These are phyloP conservation scores for Trichonephila clavipes DNA, from an alignment of 1,140 invertebrate genomes.

Conservation along the genomic window DNA sequence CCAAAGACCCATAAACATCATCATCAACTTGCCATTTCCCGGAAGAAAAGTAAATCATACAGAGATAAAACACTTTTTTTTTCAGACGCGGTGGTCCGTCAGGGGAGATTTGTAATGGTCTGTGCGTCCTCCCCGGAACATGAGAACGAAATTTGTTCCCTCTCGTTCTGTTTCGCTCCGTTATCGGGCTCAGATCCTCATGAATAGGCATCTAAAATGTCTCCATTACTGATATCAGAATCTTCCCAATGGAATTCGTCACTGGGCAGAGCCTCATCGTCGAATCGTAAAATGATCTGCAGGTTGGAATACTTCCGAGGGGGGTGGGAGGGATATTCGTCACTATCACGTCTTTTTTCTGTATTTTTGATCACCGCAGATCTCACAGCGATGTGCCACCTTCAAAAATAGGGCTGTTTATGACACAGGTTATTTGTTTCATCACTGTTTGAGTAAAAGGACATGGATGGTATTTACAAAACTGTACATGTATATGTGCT, in stretches of 20 bases:
- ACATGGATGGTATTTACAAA: background rate
- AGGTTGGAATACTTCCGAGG: background rate
- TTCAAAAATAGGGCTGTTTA: too few species aligned
- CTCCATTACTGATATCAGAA: background rate
- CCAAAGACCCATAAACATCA: background rate
- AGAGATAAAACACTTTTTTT: background rate
- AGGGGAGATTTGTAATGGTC: background rate
- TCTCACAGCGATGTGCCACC: too few species aligned
- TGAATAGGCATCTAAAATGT: background rate
- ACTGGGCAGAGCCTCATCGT: background rate
- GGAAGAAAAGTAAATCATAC: background rate
- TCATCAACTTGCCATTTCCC: background rate
- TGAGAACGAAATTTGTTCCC: background rate
- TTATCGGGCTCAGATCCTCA: background rate
- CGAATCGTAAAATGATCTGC: slow-evolving; percentile 5
- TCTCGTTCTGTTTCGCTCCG: too few species aligned
- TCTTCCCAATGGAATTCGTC: background rate
- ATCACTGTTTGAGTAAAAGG: too few species aligned
- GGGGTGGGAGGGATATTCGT: background rate
- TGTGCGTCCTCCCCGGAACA: background rate
- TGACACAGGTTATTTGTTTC: too few species aligned
- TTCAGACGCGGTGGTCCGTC: background rate
- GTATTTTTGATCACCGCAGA: background rate
- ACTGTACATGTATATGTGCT: background rate
- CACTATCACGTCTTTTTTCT: background rate